phyloP scores from a whole-genome alignment of 2,113 vertebrate species.

The Apodemus sylvaticus region DNA sequence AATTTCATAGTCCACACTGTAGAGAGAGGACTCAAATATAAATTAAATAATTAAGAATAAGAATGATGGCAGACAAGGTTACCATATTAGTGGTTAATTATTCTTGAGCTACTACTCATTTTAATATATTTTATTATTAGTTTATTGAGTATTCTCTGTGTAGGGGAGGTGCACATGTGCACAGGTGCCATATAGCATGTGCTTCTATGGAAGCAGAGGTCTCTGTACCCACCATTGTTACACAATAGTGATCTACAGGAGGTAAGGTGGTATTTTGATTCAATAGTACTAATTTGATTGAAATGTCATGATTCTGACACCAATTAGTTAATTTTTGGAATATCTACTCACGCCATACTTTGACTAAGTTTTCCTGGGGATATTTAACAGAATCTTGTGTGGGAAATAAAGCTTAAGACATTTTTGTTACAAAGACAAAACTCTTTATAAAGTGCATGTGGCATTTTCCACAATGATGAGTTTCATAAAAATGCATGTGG shows the following conservation, averaged over 20 bases:
- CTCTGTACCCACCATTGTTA: not conserved
- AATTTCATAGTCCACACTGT: not conserved
- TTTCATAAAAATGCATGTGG: not conserved
- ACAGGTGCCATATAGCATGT: not conserved
- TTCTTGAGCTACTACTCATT: not conserved
- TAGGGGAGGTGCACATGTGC: not conserved
- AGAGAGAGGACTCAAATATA: slow-evolving; percentile 16
- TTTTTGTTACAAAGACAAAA: not conserved
- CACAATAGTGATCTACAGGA: not conserved
- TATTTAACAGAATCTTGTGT: not conserved
- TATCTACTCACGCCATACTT: not conserved
- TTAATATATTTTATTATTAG: not conserved
- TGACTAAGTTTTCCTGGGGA: not conserved
- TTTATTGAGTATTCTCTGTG: not conserved
- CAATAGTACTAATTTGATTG: not conserved
- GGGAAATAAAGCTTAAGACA: not conserved
- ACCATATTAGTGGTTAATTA: not conserved
- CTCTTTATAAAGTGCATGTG: not conserved
- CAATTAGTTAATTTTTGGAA: not conserved
- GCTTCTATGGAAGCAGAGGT: not conserved
- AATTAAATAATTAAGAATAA: not conserved
- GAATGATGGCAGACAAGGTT: not conserved
- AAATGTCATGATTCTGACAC: not conserved
- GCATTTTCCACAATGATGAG: not conserved
- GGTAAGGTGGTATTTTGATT: not conserved